These are phyloP conservation scores for Neogobius melanostomus DNA, from an alignment of 2,113 vertebrate genomes.

Conservation along the genomic window DNA sequence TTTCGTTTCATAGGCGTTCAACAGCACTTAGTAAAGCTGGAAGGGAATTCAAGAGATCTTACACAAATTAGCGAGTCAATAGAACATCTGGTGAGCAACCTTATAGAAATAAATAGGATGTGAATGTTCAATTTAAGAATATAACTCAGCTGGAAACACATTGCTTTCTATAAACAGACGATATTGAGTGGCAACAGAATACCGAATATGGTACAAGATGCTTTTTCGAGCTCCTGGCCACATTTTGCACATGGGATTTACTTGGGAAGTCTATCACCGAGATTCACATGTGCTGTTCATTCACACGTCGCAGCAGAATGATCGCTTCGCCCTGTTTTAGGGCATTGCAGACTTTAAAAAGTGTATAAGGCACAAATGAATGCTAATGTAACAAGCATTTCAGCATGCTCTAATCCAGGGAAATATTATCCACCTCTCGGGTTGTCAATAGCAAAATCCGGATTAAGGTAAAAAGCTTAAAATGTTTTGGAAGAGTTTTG, in stretches of 20 bases:
- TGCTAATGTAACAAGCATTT: neutral
- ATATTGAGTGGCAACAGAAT: neutral
- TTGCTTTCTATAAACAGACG: neutral
- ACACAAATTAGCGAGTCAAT: neutral
- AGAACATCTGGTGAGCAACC: neutral
- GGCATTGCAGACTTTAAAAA: neutral
- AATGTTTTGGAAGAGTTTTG: neutral
- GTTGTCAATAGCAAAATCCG: neutral
- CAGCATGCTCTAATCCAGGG: neutral
- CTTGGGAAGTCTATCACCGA: neutral
- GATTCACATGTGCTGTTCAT: neutral
- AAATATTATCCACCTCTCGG: neutral
- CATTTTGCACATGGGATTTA: neutral
- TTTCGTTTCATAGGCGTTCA: too few species aligned
- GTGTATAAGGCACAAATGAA: neutral
- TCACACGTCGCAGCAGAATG: neutral
- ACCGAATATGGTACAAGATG: neutral
- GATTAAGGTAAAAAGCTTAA: neutral
- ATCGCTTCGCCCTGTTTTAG: neutral
- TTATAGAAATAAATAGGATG: neutral
- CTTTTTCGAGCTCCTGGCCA: neutral
- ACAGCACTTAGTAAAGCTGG: too few species aligned
- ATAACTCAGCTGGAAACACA: neutral
- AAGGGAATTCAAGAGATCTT: too few species aligned
- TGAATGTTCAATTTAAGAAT: neutral